Base-by-base conservation (phyloP, 2,113 vertebrate genomes). In the Caracal caracal region DNA sequence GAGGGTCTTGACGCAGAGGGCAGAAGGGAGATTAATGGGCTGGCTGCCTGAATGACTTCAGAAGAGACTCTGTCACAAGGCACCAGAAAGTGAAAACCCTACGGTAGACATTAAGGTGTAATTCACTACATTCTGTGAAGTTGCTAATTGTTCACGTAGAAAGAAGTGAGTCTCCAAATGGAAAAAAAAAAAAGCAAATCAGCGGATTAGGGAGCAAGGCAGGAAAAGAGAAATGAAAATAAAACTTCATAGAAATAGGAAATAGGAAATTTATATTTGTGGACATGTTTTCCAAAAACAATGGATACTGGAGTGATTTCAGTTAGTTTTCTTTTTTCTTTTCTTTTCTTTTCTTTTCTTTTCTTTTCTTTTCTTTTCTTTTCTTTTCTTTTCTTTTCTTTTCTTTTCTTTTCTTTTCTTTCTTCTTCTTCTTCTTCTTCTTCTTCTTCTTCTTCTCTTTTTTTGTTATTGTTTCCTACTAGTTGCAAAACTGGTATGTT, bases 1-100 rank as follows among this genome's bases (percentile, higher is more conserved):
- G 86, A 70, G 92, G 51, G 30, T 68, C 56, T 79, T 95, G 63
- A 83, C 88, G 40, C 19, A 98, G 97, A 92, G 26, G 16, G 40
- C 17, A 1, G 10, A 33, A n/a, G 66, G 81, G 76, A 87, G 84
- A 12, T 35, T 43, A 63, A 86, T 17, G 13, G 33, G 75, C 78
- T 22, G 43, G 51, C 33, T 89, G 84, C 8, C 0, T 4, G 35
- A 12, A 22, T 22, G 70, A 19, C 65, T 95, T 89, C 63, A 89
- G 90, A 79, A 84, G 15, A 79, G 10, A 26, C 3, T 1, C 7
- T 0, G 15, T 76, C 61, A 61, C 10, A 53, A 78, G 92, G 26
- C n/a, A 68, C 2, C 9, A 47, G 68, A 96, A 96, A 94, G 65
- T 13, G 30, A 85, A 56, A 65, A 59, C 20, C 6, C 56, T 37